Evolutionary conservation across 2,113 vertebrate genomes (phyloP), one percentile per base, ranked within the genome.

Genomic region (Lepisosteus oculatus): DNA sequence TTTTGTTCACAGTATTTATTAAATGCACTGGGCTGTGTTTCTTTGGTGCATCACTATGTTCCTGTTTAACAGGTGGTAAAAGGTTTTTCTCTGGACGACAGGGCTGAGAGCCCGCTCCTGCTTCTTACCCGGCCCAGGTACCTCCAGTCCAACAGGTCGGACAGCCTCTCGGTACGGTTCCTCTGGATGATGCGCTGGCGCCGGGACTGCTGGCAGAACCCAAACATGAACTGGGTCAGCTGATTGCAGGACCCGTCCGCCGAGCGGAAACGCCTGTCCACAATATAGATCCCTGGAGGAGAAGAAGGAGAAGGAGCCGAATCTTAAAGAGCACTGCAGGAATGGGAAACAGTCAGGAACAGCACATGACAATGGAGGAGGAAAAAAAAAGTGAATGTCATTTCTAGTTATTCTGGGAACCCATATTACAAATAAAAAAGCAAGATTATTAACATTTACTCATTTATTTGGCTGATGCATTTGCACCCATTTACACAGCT

Each of bases 131-230:
- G 91, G 77, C 94, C 95, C 17, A 99, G 90, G 76, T 96, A 98
- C 90, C 91, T 93, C 97, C 97, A 99, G 82, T 98, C 96, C 78
- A 99, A 85, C 62, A 99, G 91, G 61, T 98, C 97, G 0, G 96
- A 98, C 59, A 99, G 93, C 55, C 97, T 91, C 79, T 99, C 97
- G 0, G 96, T 98, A 64, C 97, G 89, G 85, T 98, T 99, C 56
- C 97, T 88, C 76, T 99, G 97, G 77, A 99, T 95, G 81, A 99
- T 95, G 71, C 97, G 91, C 82, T 99, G 97, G 29, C 97, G 94
- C 0, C 94, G 93, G 1, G 95, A 97, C 86, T 99, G 96, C 85
- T 98, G 96, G 76, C 97, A 98, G 80, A 98, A 99, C 0, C 84
- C 83, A 0, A 98, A 97, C 76, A 99, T 93, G 87, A 98, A 96